Conservation (phyloP, 1,140 invertebrate genomes). For the Drosophila novamexicana region DNA sequence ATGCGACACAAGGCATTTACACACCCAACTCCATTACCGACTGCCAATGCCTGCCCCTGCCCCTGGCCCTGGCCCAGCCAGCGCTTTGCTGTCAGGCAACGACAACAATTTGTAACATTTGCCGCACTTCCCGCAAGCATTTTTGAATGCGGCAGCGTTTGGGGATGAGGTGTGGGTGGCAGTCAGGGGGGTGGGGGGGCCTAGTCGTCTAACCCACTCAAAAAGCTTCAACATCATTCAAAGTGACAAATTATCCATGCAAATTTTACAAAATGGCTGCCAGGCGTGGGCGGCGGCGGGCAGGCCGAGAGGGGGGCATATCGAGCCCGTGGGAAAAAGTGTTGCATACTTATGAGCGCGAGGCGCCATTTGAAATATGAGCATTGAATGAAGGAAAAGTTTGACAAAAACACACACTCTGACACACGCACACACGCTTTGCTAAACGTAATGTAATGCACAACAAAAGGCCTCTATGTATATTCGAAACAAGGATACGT, state of each 20-base stretch:
- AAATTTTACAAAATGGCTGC: conserved; percentile 74
- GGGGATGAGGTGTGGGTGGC: conserved; percentile 1
- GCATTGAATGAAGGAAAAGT: conserved; percentile 64
- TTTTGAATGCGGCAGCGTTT: conserved; percentile 32
- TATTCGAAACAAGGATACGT: conserved; percentile 2
- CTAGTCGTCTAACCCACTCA: conserved; percentile 62
- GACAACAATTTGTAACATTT: conserved; percentile 82
- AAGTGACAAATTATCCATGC: conserved; percentile 83
- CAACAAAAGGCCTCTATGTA: conserved; percentile 30
- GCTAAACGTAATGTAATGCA: conserved; percentile 27
- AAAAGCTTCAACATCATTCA: conserved; percentile 77
- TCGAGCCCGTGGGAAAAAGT: conserved; percentile 66
- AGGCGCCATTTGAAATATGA: conserved; percentile 69
- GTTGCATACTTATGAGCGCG: conserved; percentile 73
- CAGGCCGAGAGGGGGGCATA: neutral
- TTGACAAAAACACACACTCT: conserved; percentile 53
- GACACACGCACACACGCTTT: neutral
- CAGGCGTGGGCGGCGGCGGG: conserved; percentile 4
- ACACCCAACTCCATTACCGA: conserved; percentile 43
- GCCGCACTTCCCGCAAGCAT: conserved; percentile 79
- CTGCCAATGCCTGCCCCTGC: conserved; percentile 10
- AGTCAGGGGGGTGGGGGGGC: conserved; percentile 9
- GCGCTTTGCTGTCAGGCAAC: conserved; percentile 37
- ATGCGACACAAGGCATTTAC: conserved; percentile 41
- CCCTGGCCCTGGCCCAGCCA: conserved; percentile 4